These are phyloP conservation scores for Eulacestoma nigropectus DNA, from an alignment of 2,113 vertebrate species.

Conservation along the genomic window DNA sequence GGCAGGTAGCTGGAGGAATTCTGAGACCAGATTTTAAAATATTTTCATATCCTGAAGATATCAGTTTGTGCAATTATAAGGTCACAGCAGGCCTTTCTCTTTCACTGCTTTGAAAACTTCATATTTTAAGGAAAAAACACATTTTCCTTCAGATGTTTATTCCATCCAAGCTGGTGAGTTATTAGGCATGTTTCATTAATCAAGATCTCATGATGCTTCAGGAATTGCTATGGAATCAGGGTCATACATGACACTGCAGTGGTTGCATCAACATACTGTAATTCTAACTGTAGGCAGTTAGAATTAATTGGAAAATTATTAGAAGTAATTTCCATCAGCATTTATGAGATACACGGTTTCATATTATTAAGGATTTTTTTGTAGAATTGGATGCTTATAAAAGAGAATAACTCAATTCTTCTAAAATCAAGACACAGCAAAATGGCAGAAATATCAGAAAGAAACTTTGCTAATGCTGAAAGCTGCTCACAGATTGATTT, in stretches of 20 bases:
- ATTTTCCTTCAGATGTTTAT: background rate
- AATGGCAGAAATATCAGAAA: background rate
- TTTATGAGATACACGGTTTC: background rate
- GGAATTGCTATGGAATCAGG: background rate
- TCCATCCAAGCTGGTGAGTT: background rate
- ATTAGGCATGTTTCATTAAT: background rate
- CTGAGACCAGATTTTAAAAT: background rate
- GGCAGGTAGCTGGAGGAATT: background rate
- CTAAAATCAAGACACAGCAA: background rate
- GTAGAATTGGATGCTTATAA: background rate
- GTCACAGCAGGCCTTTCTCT: background rate
- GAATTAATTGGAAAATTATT: background rate
- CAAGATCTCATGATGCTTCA: background rate
- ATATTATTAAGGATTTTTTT: background rate
- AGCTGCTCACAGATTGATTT: background rate
- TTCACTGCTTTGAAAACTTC: background rate
- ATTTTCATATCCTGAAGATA: background rate
- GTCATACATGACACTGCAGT: background rate
- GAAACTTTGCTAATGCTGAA: background rate
- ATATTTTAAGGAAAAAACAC: background rate
- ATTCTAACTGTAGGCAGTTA: background rate
- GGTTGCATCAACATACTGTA: background rate
- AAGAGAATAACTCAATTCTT: background rate
- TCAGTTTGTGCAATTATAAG: background rate
- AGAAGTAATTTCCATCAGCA: background rate